Conservation (phyloP, 2,113 vertebrate species). For the Cinclus cinclus region DNA sequence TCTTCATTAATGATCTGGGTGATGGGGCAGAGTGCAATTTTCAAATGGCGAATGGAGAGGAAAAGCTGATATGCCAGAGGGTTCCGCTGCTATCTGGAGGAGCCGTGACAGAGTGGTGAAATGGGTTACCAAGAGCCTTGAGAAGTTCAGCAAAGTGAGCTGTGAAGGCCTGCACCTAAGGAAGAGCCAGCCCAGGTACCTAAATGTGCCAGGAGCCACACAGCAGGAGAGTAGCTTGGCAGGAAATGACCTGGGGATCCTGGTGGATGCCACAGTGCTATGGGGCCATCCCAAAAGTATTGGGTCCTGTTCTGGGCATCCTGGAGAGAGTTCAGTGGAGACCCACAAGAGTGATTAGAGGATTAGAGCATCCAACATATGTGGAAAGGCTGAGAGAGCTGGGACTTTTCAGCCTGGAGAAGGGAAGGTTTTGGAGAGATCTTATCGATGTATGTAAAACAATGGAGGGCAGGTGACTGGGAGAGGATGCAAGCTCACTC, state of each 20-base stretch:
- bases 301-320: background rate
- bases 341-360: background rate
- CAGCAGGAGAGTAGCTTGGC: background rate
- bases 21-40: background rate
- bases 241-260: background rate
- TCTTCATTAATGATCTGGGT: background rate
- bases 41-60: background rate
- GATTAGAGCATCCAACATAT: background rate
- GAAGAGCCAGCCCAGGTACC: background rate
- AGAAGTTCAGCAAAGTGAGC: background rate
- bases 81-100: background rate
- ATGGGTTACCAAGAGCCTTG: background rate
- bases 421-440: background rate
- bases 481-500: background rate
- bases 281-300: background rate
- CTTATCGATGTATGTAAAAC: background rate
- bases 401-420: background rate
- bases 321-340: background rate
- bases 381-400: background rate
- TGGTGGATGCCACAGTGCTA: background rate
- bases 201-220: fast-evolving
- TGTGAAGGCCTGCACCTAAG: background rate
- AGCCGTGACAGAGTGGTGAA: background rate
- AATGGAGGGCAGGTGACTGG: background rate
- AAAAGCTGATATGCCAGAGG: background rate